A percentile compares a stretch with the other conserved stretches of the same genome.
phyloP scores from a whole-genome alignment of 2,113 vertebrate species.

The Opisthocomus hoazin region DNA sequence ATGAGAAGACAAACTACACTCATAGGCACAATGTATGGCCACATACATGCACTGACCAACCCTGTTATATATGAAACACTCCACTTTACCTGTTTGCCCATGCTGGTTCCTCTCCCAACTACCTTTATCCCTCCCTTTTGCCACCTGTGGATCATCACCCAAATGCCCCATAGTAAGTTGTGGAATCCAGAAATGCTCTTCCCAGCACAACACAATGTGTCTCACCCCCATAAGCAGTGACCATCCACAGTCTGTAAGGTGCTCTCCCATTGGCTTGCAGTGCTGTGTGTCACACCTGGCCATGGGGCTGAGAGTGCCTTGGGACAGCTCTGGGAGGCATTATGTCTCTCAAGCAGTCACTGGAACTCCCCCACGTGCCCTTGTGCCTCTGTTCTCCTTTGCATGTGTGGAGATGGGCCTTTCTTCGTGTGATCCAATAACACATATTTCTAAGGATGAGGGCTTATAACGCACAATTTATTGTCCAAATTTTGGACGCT shows the following conservation, averaged over 20 bases:
- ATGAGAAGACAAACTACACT: not conserved
- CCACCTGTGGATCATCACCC: not conserved
- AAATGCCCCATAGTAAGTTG: not conserved
- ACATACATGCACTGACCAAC: not conserved
- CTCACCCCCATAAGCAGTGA: rapidly evolving
- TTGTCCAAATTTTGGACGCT: not conserved
- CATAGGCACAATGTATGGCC: not conserved
- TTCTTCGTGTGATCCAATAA: not conserved
- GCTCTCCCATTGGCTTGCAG: not conserved
- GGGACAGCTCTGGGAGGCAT: not conserved
- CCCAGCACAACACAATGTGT: not conserved
- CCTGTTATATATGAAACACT: rapidly evolving
- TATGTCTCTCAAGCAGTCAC: not conserved
- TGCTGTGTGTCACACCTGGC: not conserved
- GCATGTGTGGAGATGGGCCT: not conserved
- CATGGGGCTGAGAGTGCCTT: not conserved
- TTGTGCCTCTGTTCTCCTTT: not conserved
- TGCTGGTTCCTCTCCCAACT: not conserved
- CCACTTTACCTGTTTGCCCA: not conserved
- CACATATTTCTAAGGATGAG: not conserved
- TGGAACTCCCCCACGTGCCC: not conserved
- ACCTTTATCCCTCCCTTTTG: not conserved
- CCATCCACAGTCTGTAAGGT: rapidly evolving
- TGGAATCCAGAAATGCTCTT: not conserved
- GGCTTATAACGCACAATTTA: not conserved